phyloP scores from a whole-genome alignment of 1,140 invertebrate genomes.

The Dryas iulia region DNA sequence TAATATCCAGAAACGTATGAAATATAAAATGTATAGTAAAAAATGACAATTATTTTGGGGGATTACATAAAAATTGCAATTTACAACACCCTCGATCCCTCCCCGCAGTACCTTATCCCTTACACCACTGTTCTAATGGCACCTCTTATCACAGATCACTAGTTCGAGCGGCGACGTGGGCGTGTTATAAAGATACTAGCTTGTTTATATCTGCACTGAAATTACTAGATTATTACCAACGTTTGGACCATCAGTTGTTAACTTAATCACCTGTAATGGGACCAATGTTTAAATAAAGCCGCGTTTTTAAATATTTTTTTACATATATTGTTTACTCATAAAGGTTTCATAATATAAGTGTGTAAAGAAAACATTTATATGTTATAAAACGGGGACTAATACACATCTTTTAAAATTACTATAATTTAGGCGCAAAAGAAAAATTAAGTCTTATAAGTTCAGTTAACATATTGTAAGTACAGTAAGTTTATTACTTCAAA shows the following conservation, averaged over 20 bases:
- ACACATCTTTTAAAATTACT: too few species aligned
- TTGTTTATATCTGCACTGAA: constrained; percentile 33
- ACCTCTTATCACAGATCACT: constrained; percentile 32
- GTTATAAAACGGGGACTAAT: too few species aligned
- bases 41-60: background rate
- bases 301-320: too few species aligned
- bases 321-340: too few species aligned
- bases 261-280: constrained; percentile 37
- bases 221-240: constrained; percentile 35
- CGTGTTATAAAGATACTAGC: constrained; percentile 28
- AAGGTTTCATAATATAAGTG: too few species aligned
- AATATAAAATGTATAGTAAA: too few species aligned
- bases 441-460: too few species aligned
- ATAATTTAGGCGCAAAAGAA: too few species aligned
- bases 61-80: background rate
- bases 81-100: background rate
- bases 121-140: constrained; percentile 35
- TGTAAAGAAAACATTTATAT: too few species aligned
- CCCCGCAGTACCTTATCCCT: constrained; percentile 8
- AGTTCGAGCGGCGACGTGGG: constrained; percentile 36
- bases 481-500: too few species aligned
- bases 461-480: too few species aligned
- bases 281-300: constrained; percentile 25
- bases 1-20: too few species aligned
- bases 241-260: constrained; percentile 31